A percentile compares a stretch with the other conserved stretches of the same genome.
phyloP scores from a whole-genome alignment of 2,888 invertebrate species.

The Andrena chrysosceles region DNA sequence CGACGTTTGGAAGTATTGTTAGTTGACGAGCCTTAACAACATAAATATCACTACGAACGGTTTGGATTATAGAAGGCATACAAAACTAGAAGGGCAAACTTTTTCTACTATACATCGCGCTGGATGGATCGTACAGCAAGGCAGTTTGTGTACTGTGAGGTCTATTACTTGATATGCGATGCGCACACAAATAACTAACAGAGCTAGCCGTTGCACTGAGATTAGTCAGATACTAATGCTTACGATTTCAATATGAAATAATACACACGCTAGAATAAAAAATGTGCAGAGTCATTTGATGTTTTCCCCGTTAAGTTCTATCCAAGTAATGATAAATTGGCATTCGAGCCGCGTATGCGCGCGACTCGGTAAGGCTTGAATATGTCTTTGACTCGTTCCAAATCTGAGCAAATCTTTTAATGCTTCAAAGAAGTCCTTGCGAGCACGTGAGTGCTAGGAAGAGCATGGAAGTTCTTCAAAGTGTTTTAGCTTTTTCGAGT shows the following conservation, averaged over 20 bases:
- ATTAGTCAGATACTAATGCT: slow-evolving; percentile 64
- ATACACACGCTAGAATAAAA: slow-evolving; percentile 71
- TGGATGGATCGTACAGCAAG: slow-evolving; percentile 68
- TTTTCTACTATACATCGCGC: slow-evolving; percentile 56
- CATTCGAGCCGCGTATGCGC: slow-evolving; percentile 38
- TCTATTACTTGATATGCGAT: slow-evolving; percentile 67
- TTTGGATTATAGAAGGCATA: slow-evolving; percentile 55
- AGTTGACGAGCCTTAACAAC: slow-evolving; percentile 51
- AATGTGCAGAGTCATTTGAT: slow-evolving; percentile 69
- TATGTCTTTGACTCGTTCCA: slow-evolving; percentile 62
- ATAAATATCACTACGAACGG: slow-evolving; percentile 55
- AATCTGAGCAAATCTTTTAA: slow-evolving; percentile 77
- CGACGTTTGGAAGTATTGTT: slow-evolving; percentile 53
- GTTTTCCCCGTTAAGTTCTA: slow-evolving; percentile 54
- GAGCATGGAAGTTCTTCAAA: slow-evolving; percentile 86
- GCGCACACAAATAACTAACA: slow-evolving; percentile 70
- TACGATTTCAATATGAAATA: slow-evolving; percentile 74
- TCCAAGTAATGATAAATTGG: slow-evolving; percentile 63
- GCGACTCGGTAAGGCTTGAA: slow-evolving; percentile 56
- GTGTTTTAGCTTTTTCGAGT: slow-evolving; percentile 95
- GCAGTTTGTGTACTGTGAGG: slow-evolving; percentile 74
- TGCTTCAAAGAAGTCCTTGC: slow-evolving; percentile 59
- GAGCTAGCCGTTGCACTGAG: slow-evolving; percentile 64
- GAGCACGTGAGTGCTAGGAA: slow-evolving; percentile 52
- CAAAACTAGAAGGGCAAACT: slow-evolving; percentile 52